A percentile compares a stretch with the other conserved stretches of the same genome.
phyloP scores from a whole-genome alignment of 2,797 vertebrate genomes.

The Halcyon smyrnensis region DNA sequence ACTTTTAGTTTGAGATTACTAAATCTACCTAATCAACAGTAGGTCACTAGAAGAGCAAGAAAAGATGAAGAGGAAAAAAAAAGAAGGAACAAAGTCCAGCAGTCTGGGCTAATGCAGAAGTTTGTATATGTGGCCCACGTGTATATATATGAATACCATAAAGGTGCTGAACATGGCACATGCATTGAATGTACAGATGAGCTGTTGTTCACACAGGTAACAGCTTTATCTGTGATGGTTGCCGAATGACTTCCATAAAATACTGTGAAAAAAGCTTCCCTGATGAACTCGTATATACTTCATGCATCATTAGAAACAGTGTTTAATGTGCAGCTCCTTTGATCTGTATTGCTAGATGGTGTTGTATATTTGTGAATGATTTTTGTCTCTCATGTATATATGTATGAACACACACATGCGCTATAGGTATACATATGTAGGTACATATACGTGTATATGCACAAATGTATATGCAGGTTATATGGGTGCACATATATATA shows the following conservation, averaged over 20 bases:
- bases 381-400: background rate
- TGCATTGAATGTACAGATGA: background rate
- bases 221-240: background rate
- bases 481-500: background rate
- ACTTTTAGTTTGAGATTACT: background rate
- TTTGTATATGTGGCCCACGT: background rate
- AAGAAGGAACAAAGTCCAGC: background rate
- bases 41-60: background rate
- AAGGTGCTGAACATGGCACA: background rate
- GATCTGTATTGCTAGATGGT: background rate
- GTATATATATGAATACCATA: background rate
- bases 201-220: background rate
- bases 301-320: background rate
- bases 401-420: accelerated
- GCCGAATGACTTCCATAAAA: background rate
- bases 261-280: background rate
- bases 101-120: background rate
- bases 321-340: background rate
- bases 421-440: background rate
- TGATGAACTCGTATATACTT: background rate
- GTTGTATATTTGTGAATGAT: background rate
- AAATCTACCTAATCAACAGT: background rate
- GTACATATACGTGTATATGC: background rate
- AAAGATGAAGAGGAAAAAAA: background rate
- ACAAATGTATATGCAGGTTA: background rate